Base-by-base conservation (phyloP, 2,113 vertebrate genomes). In the Sapajus apella region DNA sequence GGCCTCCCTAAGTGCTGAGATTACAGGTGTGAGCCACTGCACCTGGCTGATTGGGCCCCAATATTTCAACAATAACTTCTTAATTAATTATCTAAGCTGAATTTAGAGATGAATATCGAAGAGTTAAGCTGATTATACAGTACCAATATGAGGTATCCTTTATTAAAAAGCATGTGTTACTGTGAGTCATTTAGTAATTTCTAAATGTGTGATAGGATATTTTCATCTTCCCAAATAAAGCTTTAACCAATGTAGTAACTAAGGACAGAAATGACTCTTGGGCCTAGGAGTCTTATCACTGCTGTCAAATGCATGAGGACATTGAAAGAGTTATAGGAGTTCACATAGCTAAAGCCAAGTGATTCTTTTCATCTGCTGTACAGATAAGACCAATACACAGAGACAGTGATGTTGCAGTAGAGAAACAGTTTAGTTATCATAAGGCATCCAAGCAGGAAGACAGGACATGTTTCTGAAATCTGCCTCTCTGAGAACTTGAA, bases 241-340 rank as follows among this genome's bases (percentile, higher is more conserved):
- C 52, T 91, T 92, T 91, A 35, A 77, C 91, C 83, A 97, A 35
- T 64, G 35, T 35, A 64, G 56, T 45, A 61, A 87, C 55, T 88
- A 95, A 87, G 79, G 64, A 90, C 5, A 47, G 84, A 86, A 77
- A 86, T 70, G 10, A 32, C 9, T 70, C 11, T 82, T 68, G 50
- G 47, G 73, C 79, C 43, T 86, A 72, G 12, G 13, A 95, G 5
- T 76, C 72, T 72, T 81, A 72, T 91, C 40, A 40, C 35, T 88
- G 23, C 23, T 72, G 18, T 73, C 58, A 55, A n/a, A 95, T 85
- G 32, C 76, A 45, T 27, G 30, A 32, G 10, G 16, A 80, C 52
- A 47, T n/a, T n/a, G 55, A 27, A 72, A 56, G 47, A 70, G 23
- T 89, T 43, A 64, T 0, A 81, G 23, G 25, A 93, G 68, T 79